Base-by-base conservation (phyloP, 2,888 invertebrate species). In the Xylota sylvarum region DNA sequence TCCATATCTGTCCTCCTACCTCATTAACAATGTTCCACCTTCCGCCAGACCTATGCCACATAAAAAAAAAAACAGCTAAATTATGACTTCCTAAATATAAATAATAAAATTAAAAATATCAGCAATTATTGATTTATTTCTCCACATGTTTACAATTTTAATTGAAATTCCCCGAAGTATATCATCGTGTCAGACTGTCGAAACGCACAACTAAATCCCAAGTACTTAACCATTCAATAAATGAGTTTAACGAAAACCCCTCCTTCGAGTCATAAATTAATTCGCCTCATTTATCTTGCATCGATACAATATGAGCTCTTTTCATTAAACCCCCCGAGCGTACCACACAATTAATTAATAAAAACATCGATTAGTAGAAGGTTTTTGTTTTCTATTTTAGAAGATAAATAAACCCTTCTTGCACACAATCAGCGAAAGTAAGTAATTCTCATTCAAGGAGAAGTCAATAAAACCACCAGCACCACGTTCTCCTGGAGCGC, bases 221-320 rank as follows among this genome's bases (percentile, higher is more conserved):
- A 14, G 30, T 52, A 52, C 69, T 78, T 78, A 62, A 78, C 46
- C 14, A 9, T 62, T 78, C 52, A 62, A 62, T 37, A 60, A 52
- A 69, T 6, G 50, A 52, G 58, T 62, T 62, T 62, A 55, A 35
- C 50, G 32, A 62, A n/a, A 69, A 35, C 32, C 74, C 55, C 19
- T 43, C 32, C 69, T 58, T 32, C 52, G 60, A 69, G 40, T 70
- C 69, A 27, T 40, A 78, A 77, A 78, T 55, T 62, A 78, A 78
- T 78, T 27, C 60, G 35, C 43, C 52, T 70, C 40, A 78, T 78
- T 69, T 78, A 62, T 78, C 78, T 67, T 69, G 30, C 17, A 69
- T 78, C 62, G 69, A 52, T 55, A 62, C 69, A 78, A 43, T 70
- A 46, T 67, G 52, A 62, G 60, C 60, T 32, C 50, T 52, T 32